A percentile compares a stretch with the other conserved stretches of the same genome.
phyloP scores from a whole-genome alignment of 2,113 vertebrate species.

The Forbesichthys agassizii region DNA sequence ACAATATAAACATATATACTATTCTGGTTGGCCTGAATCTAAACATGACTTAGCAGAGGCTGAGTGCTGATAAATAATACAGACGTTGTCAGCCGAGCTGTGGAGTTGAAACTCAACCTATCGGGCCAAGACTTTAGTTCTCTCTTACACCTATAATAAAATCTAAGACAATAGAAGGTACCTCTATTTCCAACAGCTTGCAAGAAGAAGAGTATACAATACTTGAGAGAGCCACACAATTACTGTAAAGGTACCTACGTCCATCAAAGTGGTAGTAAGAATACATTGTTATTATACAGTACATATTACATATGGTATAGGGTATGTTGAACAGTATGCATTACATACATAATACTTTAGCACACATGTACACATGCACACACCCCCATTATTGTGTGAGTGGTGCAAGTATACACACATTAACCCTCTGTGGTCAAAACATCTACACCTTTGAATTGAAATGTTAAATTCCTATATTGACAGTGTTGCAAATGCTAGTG shows the following conservation, averaged over 20 bases:
- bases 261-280: no score
- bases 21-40: background rate
- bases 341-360: no score
- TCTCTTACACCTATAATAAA: background rate
- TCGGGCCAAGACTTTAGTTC: background rate
- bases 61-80: slow-evolving; percentile 1
- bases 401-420: no score
- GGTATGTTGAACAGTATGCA: no score
- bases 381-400: no score
- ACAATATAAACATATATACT: background rate
- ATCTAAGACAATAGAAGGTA: background rate
- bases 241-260: no score
- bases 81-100: background rate
- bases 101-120: background rate
- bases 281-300: no score
- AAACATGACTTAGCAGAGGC: background rate
- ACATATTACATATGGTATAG: no score
- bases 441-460: background rate
- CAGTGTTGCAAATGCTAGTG: no score
- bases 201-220: background rate
- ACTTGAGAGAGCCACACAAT: background rate
- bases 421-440: background rate
- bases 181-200: no score
- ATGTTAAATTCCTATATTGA: no score
- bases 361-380: no score